A percentile compares a stretch with the other conserved stretches of the same genome.
Conservation (phyloP, 2,113 vertebrate genomes). For the Electrona antarctica region DNA sequence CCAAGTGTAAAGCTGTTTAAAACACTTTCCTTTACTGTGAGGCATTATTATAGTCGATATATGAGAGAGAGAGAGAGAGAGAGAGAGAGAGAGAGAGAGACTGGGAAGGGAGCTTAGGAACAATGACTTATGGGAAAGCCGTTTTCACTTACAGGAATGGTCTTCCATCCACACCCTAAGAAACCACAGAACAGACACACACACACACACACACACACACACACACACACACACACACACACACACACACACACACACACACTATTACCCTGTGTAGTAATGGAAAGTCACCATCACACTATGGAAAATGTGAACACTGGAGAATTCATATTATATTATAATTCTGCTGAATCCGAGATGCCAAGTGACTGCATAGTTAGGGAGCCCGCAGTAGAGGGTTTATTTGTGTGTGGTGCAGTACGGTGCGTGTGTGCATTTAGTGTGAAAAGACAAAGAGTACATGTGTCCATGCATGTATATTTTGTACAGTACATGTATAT, state of each 20-base stretch:
- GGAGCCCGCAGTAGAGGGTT: background rate
- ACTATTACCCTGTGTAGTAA: slow-evolving; percentile 28
- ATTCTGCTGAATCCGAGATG: slow-evolving; percentile 45
- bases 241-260: slow-evolving; percentile 11
- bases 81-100: slow-evolving; percentile 7
- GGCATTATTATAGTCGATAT: slow-evolving; percentile 51
- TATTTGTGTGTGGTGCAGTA: background rate
- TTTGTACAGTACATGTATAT: background rate
- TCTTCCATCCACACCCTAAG: slow-evolving; percentile 40
- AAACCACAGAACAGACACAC: slow-evolving; percentile 34
- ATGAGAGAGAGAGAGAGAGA: background rate
- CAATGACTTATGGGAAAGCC: slow-evolving; percentile 65
- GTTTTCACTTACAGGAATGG: slow-evolving; percentile 42
- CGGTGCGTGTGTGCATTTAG: background rate
- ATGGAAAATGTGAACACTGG: slow-evolving; percentile 59
- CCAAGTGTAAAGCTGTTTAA: slow-evolving; percentile 23
- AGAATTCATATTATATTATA: slow-evolving; percentile 49
- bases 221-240: too few species aligned
- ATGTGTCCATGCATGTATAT: background rate
- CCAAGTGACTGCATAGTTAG: slow-evolving; percentile 41
- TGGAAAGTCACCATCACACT: slow-evolving; percentile 56
- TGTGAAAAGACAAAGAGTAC: background rate
- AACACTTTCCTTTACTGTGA: slow-evolving; percentile 42
- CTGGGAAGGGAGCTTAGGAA: slow-evolving; percentile 45
- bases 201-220: background rate